phyloP scores from a whole-genome alignment of 2,113 vertebrate species.

The Micronycteris hirsuta region DNA sequence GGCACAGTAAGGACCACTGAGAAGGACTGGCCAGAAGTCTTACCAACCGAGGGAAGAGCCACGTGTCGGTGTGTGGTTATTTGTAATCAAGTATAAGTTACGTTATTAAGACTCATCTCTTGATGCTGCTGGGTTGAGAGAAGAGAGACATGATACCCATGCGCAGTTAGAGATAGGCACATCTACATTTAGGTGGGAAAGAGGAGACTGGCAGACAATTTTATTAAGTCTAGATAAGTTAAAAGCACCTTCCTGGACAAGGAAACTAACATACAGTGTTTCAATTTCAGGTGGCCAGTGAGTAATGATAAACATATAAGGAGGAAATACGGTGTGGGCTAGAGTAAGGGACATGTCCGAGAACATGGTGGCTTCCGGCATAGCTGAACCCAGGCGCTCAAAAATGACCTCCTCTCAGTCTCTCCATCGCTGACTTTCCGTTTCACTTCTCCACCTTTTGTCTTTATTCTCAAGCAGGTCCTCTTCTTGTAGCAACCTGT shows the following conservation, averaged over 20 bases:
- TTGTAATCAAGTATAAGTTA: no score
- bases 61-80: accelerated
- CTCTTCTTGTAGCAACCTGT: background rate
- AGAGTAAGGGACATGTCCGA: background rate
- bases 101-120: background rate
- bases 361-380: background rate
- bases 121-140: background rate
- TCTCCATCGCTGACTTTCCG: background rate
- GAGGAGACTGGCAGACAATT: background rate
- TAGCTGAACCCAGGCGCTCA: background rate
- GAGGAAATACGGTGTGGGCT: background rate
- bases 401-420: background rate
- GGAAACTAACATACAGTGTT: background rate
- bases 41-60: background rate
- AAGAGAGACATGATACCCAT: background rate
- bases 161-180: no score
- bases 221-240: background rate
- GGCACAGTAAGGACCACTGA: background rate
- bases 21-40: background rate
- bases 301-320: background rate
- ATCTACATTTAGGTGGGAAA: background rate
- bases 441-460: background rate
- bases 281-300: background rate
- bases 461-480: background rate
- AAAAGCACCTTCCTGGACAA: background rate